Percentiles rank a stretch among this genome's conserved stretches.
Evolutionary conservation across 2,113 vertebrate species (phyloP).

Genomic region (Mormyrus iriodes): DNA sequence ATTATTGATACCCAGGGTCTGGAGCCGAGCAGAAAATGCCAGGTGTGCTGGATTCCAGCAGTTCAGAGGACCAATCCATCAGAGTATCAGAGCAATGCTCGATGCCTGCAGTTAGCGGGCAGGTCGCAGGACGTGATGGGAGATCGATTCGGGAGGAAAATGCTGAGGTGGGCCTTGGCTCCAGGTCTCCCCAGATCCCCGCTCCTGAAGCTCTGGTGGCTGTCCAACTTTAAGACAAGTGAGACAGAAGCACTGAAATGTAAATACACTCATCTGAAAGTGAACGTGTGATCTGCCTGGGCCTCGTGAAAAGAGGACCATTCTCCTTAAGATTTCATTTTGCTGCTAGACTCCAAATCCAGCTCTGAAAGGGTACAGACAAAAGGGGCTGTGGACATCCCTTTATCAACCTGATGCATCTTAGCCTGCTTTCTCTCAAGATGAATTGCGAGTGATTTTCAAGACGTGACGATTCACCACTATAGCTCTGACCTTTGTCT

Average conservation of each 20-base stretch:
- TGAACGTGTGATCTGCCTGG: background rate
- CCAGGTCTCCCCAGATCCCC: background rate
- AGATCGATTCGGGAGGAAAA: background rate
- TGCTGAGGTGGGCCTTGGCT: background rate
- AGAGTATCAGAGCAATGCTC: background rate
- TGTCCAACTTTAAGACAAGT: background rate
- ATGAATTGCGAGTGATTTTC: conserved; percentile 13
- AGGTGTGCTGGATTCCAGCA: conserved; percentile 7
- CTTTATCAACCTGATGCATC: conserved; percentile 7
- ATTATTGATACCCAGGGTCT: background rate
- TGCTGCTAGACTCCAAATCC: background rate
- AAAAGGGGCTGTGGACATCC: conserved; percentile 17
- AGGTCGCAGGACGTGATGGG: background rate
- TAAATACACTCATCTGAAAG: background rate
- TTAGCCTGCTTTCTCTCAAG: conserved; percentile 9
- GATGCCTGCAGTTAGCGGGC: background rate
- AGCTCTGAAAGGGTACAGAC: background rate
- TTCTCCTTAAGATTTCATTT: background rate
- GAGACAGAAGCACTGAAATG: background rate
- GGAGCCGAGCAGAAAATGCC: background rate
- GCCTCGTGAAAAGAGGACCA: background rate
- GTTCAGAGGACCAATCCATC: background rate
- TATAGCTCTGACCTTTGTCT: conserved; percentile 34
- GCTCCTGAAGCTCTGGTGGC: background rate
- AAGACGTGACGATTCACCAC: conserved; percentile 21